A percentile compares a stretch with the other conserved stretches of the same genome.
These are phyloP conservation scores for Anomalospiza imberbis DNA, from an alignment of 2,797 vertebrate species.

Conservation along the genomic window DNA sequence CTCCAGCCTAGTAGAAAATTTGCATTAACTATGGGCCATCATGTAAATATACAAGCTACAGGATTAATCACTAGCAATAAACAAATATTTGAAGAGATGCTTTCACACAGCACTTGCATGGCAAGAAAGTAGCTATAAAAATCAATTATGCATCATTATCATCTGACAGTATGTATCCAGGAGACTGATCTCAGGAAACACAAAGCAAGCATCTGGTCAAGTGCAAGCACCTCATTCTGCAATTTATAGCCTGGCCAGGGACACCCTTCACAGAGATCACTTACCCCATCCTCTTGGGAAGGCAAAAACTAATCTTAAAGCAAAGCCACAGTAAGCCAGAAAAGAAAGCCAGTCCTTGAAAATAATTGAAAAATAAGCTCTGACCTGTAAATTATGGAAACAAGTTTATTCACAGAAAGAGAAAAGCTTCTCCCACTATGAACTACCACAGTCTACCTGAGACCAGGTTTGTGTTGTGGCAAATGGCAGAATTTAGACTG, in stretches of 20 bases:
- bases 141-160: slow-evolving; percentile 27
- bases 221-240: background rate
- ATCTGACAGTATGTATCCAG: background rate
- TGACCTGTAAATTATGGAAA: background rate
- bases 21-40: background rate
- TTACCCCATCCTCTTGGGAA: background rate
- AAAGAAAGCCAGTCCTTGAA: background rate
- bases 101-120: background rate
- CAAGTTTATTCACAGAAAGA: background rate
- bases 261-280: background rate
- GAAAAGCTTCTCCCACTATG: background rate
- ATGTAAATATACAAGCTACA: background rate
- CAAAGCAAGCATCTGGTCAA: background rate
- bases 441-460: background rate
- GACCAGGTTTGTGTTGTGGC: background rate
- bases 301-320: background rate
- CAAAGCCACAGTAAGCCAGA: background rate
- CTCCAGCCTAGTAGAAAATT: slow-evolving; percentile 1
- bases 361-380: background rate
- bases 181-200: background rate
- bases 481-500: background rate
- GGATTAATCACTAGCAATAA: slow-evolving; percentile 11
- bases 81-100: slow-evolving; percentile 48
- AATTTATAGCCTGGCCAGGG: background rate
- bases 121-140: slow-evolving; percentile 45